A percentile compares a stretch with the other conserved stretches of the same genome.
phyloP scores from a whole-genome alignment of 2,113 vertebrate genomes.

The Neogale vison region DNA sequence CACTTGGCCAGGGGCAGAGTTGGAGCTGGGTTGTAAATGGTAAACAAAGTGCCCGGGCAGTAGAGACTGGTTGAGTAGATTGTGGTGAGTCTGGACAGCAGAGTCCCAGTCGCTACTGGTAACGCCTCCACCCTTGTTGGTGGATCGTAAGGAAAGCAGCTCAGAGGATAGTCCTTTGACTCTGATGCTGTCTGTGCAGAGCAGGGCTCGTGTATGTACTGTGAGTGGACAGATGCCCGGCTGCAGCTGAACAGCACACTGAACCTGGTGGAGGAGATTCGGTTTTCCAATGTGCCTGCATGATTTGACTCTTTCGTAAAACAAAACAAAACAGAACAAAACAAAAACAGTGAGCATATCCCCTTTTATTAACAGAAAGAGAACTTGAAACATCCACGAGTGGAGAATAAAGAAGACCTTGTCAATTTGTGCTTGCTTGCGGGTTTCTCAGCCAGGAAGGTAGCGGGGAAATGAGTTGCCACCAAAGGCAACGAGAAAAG shows the following conservation, averaged over 20 bases:
- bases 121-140: background rate
- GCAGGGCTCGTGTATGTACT: fast-evolving
- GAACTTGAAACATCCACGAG: background rate
- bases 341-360: background rate
- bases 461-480: background rate
- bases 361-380: background rate
- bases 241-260: fast-evolving
- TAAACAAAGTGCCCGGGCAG: too few species aligned
- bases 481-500: background rate
- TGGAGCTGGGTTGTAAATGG: background rate
- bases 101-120: background rate
- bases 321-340: too few species aligned
- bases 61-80: background rate
- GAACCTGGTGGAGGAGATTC: background rate
- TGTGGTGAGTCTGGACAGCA: background rate
- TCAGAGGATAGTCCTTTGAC: fast-evolving
- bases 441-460: background rate
- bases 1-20: background rate
- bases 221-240: background rate
- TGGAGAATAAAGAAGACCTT: background rate
- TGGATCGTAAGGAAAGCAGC: background rate
- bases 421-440: background rate
- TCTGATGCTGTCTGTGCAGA: fast-evolving
- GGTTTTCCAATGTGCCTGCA: background rate
- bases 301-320: background rate